These are phyloP conservation scores for Discoglossus pictus DNA, from an alignment of 2,797 vertebrate species.

Conservation along the genomic window DNA sequence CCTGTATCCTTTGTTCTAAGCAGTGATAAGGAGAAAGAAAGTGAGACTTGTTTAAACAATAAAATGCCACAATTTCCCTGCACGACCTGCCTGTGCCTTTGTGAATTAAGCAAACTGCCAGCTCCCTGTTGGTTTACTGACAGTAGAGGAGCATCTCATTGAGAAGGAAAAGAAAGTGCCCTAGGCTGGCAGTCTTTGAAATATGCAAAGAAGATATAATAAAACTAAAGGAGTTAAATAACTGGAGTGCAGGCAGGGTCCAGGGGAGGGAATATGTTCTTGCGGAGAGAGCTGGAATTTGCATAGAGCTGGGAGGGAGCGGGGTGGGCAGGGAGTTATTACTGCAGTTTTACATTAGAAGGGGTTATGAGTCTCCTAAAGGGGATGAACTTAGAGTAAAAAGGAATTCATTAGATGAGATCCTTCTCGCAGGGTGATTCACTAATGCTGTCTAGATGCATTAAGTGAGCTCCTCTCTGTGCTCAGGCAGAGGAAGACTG, in stretches of 20 bases:
- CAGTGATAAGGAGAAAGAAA: slow-evolving; percentile 8
- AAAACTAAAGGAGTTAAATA: slow-evolving; percentile 38
- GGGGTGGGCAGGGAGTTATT: slow-evolving; percentile 46
- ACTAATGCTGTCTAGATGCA: slow-evolving; percentile 19
- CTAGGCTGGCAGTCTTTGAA: slow-evolving; percentile 45
- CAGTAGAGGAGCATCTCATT: slow-evolving; percentile 29
- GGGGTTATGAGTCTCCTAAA: slow-evolving; percentile 46
- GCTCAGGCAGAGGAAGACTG: background rate
- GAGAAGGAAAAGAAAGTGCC: slow-evolving; percentile 33
- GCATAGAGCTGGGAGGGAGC: slow-evolving; percentile 20
- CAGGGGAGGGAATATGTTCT: slow-evolving; percentile 31
- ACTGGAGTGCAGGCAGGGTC: slow-evolving; percentile 28
- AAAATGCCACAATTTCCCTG: slow-evolving; percentile 20
- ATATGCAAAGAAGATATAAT: slow-evolving; percentile 39
- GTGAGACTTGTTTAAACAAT: slow-evolving; percentile 44
- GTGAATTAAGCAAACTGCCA: slow-evolving; percentile 29
- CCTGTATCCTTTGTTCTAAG: background rate
- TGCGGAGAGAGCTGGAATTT: slow-evolving; percentile 20
- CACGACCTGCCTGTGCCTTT: slow-evolving; percentile 8
- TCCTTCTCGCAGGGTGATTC: slow-evolving; percentile 35
- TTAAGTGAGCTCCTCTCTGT: slow-evolving; percentile 15
- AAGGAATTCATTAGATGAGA: slow-evolving; percentile 44
- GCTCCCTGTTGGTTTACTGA: slow-evolving; percentile 22
- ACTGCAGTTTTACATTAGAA: slow-evolving; percentile 55
- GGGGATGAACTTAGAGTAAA: slow-evolving; percentile 45